Conservation (phyloP, 1,140 invertebrate genomes). For the Drosophila elegans region DNA sequence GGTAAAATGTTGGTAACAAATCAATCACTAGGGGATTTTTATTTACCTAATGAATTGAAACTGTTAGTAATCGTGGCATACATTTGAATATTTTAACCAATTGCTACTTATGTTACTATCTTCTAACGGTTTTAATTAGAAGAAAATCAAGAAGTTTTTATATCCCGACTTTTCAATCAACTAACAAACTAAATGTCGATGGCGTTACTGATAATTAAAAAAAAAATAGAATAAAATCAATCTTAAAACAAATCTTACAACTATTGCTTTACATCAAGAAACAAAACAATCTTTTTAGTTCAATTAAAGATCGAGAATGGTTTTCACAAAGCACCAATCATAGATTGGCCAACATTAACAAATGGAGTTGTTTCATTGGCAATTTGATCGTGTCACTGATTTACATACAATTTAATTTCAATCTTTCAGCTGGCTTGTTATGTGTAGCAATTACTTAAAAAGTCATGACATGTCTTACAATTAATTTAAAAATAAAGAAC, state of each 20-base stretch:
- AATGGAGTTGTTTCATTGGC: conserved; percentile 10
- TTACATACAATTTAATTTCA: conserved; percentile 9
- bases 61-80: conserved; percentile 3
- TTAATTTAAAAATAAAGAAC: not conserved
- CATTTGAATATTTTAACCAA: not conserved
- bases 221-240: conserved; percentile 21
- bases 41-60: conserved; percentile 2
- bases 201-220: conserved; percentile 13
- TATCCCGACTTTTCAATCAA: conserved; percentile 3
- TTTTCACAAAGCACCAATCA: conserved; percentile 20
- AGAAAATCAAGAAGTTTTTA: not conserved
- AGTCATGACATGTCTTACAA: not conserved
- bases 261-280: not conserved
- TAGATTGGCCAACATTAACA: conserved; percentile 27
- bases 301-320: conserved; percentile 1
- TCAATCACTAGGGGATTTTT: conserved; percentile 8
- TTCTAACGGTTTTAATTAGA: not conserved
- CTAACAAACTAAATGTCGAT: conserved; percentile 11
- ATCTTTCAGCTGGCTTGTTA: not conserved
- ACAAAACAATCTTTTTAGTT: not conserved
- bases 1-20: conserved; percentile 4
- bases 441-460: not conserved
- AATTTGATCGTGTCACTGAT: conserved; percentile 28
- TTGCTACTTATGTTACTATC: not conserved
- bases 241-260: conserved; percentile 9